Conservation (phyloP, 2,113 vertebrate species). For the Equus quagga region DNA sequence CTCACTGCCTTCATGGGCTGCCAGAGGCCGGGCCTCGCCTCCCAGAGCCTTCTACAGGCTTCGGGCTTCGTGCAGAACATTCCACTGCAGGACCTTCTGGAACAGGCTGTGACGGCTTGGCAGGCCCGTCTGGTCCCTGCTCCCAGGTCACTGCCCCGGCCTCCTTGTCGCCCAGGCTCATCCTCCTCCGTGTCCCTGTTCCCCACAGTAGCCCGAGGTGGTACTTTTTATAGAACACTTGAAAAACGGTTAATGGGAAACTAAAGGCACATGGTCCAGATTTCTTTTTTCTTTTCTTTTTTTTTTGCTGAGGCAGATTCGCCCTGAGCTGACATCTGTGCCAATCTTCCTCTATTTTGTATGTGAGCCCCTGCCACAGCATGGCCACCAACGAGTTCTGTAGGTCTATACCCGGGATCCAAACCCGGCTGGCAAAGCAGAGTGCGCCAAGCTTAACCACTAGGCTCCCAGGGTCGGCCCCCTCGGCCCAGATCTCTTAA, state of each 20-base stretch:
- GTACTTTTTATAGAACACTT: conserved; percentile 29
- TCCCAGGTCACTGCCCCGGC: background rate
- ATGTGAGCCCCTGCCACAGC: no score
- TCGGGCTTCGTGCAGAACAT: background rate
- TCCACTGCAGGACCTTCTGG: background rate
- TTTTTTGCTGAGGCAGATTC: no score
- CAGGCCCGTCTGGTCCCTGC: background rate
- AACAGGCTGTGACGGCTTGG: background rate
- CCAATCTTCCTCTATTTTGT: no score
- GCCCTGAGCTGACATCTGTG: no score
- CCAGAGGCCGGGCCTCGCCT: background rate
- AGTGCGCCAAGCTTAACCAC: no score
- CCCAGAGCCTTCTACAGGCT: background rate
- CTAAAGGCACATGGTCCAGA: background rate
- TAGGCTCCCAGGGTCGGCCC: no score
- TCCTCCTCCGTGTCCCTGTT: rapidly evolving
- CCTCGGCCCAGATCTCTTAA: background rate
- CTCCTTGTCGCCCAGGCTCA: rapidly evolving
- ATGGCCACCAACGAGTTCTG: no score
- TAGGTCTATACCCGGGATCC: no score
- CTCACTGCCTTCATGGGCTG: background rate
- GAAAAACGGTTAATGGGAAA: background rate
- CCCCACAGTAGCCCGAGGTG: background rate
- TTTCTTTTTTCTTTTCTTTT: background rate
- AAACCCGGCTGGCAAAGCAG: no score